Evolutionary conservation across 2,797 vertebrate genomes (phyloP), one percentile per base, ranked within the genome.

Genomic region (Oophaga sylvatica): DNA sequence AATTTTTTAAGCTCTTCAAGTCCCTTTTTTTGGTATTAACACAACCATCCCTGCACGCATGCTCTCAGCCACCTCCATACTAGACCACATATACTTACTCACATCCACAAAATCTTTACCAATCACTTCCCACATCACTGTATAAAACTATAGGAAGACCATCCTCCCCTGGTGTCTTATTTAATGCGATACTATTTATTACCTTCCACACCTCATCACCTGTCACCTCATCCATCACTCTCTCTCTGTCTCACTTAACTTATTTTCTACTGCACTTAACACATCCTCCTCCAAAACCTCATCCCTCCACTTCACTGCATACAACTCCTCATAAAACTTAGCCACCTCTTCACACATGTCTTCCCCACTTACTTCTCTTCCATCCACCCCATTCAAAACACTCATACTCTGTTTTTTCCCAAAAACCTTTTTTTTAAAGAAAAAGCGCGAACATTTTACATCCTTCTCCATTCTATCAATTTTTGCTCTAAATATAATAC

Each of bases 371-470:
- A 20, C 22, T 45, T 22, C 20, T 62, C 31, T 20, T 10, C n/a
- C n/a, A n/a, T 62, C 31, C 5, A 17, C 35, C 2, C 31, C 80
- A n/a, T 1, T 16, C n/a, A n/a, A 63, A 82, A 0, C 35, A 53
- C 35, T 9, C 19, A 2, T 19, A 41, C 41, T 41, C 5, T 20
- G 17, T 20, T 45, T 19, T 19, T 35, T 19, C 16, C 16, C 15
- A 19, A 73, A 73, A 1, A 73, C 70, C 41, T n/a, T n/a, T n/a
- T n/a, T 73, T 73, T 73, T 73, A n/a, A 73, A 73, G n/a, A 73
- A 73, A 41, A 41, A 73, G 9, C 35, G 26, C 1, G 15, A 29
- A 45, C 70, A 73, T 17, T 8, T 73, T 4, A 62, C 77, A 20
- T 60, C 57, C 10, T 60, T 1, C 8, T 60, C 26, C 56, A 80